Evolutionary conservation across 2,888 invertebrate genomes (phyloP).

Genomic region (Deroplatys truncata): DNA sequence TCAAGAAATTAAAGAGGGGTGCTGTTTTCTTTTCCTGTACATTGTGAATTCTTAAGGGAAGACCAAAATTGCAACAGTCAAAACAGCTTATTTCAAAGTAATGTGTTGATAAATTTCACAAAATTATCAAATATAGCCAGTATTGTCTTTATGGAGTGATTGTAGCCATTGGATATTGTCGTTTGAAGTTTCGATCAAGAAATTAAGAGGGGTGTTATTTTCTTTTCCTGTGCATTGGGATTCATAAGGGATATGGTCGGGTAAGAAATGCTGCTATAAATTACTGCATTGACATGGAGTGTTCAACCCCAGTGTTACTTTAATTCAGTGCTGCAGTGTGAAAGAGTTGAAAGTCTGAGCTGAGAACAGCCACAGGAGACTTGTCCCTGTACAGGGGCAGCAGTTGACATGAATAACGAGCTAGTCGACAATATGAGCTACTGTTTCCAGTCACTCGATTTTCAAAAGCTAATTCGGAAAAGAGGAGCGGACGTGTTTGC

Average conservation of each 20-base stretch:
- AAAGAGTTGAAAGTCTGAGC: not conserved
- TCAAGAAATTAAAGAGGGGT: too few species aligned
- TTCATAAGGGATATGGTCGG: not conserved
- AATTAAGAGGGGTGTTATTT: too few species aligned
- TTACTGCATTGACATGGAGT: not conserved
- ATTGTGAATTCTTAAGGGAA: not conserved
- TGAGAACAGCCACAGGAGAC: not conserved
- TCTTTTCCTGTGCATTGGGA: too few species aligned
- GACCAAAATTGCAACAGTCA: too few species aligned
- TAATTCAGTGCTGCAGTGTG: not conserved
- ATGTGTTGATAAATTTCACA: too few species aligned
- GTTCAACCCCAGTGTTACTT: not conserved
- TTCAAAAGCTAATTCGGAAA: conserved; percentile 2
- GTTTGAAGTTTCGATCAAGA: too few species aligned
- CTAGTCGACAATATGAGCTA: not conserved
- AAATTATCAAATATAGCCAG: too few species aligned
- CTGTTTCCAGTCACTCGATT: conserved; percentile 3
- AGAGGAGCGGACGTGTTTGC: conserved; percentile 1
- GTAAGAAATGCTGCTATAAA: not conserved
- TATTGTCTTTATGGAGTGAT: too few species aligned
- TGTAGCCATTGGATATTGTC: too few species aligned
- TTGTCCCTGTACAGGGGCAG: not conserved
- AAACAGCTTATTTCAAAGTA: too few species aligned
- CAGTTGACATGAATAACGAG: not conserved
- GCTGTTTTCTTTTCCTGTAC: too few species aligned